Conservation (phyloP, 23 tunicate species). For the Phallusia fumigata region DNA sequence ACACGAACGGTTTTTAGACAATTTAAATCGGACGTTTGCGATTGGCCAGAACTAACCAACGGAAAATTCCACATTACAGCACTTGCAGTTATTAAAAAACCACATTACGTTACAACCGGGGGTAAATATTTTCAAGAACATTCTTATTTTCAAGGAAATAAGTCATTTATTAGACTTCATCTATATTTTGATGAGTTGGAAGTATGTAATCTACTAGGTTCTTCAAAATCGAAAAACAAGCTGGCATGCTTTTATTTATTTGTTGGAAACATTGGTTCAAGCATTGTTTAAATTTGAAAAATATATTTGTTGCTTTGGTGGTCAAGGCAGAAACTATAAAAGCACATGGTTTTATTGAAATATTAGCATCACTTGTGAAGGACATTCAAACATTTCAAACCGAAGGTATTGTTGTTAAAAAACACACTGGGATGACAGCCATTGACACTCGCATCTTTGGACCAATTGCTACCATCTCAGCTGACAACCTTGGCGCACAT, state of each 20-base stretch:
- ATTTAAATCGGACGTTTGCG: too few species aligned
- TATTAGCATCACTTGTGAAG: conserved; percentile 12
- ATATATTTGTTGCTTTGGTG: conserved; percentile 26
- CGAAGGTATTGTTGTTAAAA: conserved; percentile 26
- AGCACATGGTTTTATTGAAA: conserved; percentile 1
- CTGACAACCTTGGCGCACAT: conserved; percentile 49
- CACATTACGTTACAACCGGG: too few species aligned
- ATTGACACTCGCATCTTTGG: conserved; percentile 15
- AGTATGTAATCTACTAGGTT: conserved; percentile 36
- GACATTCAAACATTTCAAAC: conserved; percentile 39
- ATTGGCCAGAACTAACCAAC: too few species aligned
- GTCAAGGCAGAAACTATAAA: conserved; percentile 8
- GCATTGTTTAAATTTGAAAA: conserved; percentile 10
- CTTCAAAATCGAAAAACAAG: conserved; percentile 32
- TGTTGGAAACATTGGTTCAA: conserved; percentile 44
- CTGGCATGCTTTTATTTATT: conserved; percentile 28
- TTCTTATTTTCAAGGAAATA: conserved; percentile 21
- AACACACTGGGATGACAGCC: neutral
- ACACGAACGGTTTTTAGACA: too few species aligned
- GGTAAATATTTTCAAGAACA: conserved; percentile 33
- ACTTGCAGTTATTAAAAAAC: too few species aligned
- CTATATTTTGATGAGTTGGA: conserved; percentile 44
- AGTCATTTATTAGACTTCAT: conserved; percentile 12
- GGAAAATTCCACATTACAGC: too few species aligned
- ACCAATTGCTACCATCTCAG: conserved; percentile 33